Conservation (phyloP, 2,888 invertebrate genomes). For the Uropetala carovei region DNA sequence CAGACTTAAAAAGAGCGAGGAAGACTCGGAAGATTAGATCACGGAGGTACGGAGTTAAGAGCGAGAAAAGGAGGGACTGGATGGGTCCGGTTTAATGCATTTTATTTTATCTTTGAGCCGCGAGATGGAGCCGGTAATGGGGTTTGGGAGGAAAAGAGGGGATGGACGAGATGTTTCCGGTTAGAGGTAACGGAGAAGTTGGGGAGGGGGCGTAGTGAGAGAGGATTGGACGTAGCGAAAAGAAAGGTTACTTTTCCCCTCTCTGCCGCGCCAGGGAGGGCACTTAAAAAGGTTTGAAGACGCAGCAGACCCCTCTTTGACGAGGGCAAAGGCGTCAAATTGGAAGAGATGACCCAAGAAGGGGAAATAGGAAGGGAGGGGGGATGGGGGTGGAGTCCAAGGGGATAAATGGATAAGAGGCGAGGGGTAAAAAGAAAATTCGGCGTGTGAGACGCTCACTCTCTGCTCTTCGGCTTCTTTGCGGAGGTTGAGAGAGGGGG, state of each 20-base stretch:
- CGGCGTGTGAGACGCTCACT: not conserved
- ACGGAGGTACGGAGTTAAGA: not conserved
- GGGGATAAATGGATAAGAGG: not conserved
- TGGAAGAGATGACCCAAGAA: constrained; percentile 5
- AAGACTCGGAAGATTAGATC: not conserved
- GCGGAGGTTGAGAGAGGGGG: too few species aligned
- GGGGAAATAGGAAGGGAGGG: not conserved
- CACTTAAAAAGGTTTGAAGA: not conserved
- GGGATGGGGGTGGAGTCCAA: not conserved
- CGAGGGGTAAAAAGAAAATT: not conserved
- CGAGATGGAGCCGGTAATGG: not conserved
- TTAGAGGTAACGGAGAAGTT: not conserved
- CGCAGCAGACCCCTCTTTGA: not conserved
- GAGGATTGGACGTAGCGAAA: not conserved
- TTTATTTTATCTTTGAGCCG: not conserved
- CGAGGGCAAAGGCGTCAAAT: constrained; percentile 14
- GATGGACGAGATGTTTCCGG: not conserved
- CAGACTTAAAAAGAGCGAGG: not conserved
- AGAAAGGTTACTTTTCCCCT: not conserved
- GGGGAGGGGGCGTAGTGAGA: not conserved
- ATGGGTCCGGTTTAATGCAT: not conserved
- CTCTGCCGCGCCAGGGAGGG: not conserved
- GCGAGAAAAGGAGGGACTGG: not conserved
- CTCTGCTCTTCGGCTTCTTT: not conserved
- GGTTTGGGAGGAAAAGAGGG: not conserved